Percentiles rank a stretch among this genome's conserved stretches.
Conservation (phyloP, 2,797 vertebrate genomes). For the Trachops cirrhosus region DNA sequence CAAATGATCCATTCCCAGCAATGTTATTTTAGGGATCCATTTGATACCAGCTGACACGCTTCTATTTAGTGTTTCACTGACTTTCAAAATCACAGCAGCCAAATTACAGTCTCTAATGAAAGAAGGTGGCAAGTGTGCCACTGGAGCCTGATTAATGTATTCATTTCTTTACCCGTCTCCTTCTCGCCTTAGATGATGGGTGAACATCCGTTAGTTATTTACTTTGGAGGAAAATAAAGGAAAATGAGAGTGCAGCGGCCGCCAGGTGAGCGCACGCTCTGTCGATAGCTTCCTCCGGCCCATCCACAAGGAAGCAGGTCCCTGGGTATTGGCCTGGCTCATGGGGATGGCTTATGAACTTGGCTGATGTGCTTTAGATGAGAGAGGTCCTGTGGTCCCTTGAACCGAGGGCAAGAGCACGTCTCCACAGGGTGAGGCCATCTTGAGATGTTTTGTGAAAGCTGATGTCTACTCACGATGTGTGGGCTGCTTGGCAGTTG, state of each 20-base stretch:
- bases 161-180: neutral
- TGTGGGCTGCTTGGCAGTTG: neutral
- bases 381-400: neutral
- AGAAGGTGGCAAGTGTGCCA: conserved; percentile 33
- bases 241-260: neutral
- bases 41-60: conserved; percentile 61
- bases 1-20: conserved; percentile 68
- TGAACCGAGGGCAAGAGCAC: neutral
- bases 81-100: conserved; percentile 65
- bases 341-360: neutral
- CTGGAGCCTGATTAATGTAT: conserved; percentile 43
- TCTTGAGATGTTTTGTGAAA: neutral
- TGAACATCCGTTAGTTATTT: conserved; percentile 6
- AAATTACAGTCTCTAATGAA: conserved; percentile 54
- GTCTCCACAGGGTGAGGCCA: neutral
- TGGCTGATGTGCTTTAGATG: neutral
- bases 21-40: conserved; percentile 58
- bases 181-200: neutral
- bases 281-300: neutral
- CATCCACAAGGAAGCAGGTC: neutral
- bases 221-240: conserved; percentile 20
- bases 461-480: neutral
- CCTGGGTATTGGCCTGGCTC: neutral
- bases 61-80: conserved; percentile 68
- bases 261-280: neutral